Evolutionary conservation across 2,113 vertebrate species (phyloP), one percentile per base, ranked within the genome.

Genomic region (Jaculus jaculus): DNA sequence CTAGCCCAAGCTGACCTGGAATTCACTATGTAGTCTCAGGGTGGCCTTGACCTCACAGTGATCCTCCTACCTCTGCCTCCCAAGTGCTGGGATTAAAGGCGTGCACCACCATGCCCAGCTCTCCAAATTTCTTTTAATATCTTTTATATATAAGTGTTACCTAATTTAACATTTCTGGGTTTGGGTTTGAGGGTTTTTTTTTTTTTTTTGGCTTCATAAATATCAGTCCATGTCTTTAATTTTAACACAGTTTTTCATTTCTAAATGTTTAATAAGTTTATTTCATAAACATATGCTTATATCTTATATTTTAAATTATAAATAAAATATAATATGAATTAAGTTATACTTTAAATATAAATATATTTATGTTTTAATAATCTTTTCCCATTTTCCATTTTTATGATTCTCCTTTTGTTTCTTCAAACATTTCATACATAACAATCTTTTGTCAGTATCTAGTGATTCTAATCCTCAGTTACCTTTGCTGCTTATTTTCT

Each of bases 141-240:
- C 26, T 87, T 79, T 92, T 58, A 39, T 47, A 54, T 82, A 54
- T 80, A 24, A 18, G 28, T 74, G 5, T 87, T 95, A 47, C 11
- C 21, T 21, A 63, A 37, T 60, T 93, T 74, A 37, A 88, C 21
- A 58, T 26, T 87, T 82, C 32, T 87, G 24, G 39, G 4, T 71
- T 84, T 92, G 28, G 13, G 5, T 83, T 93, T 84, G 32, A 65
- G 68, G n/a, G n/a, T n/a, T n/a, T n/a, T n/a, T n/a, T 86, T 87
- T 39, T 28, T 58, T 85, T 89, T 77, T 84, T 47, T 89, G 90
- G 5, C 32, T 84, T 84, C 39, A n/a, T 83, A 90, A 94, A 83
- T 79, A 20, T 84, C 5, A 32, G 32, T 85, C 34, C 21, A 26
- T 73, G 47, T 74, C 61, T 93, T 93, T 92, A 89, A 89, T 82